Evolutionary conservation across 2,113 vertebrate genomes (phyloP), one percentile per base, ranked within the genome.

Genomic region (Pedionomus torquatus): DNA sequence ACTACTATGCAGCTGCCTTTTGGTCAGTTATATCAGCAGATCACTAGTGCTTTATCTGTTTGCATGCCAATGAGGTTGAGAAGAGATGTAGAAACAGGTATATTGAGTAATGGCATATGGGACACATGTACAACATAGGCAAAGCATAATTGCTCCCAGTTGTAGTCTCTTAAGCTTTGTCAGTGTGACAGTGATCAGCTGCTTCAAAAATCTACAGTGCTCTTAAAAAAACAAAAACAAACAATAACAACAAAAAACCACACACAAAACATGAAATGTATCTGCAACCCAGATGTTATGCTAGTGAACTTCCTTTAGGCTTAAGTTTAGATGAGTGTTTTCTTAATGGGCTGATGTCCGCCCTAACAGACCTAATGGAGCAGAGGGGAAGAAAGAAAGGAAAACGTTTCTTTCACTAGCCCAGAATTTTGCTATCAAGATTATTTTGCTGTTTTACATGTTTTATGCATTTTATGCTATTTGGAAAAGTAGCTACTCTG

Each of bases 51-150:
- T 83, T 64, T 55, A 52, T 44, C 16, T 81, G 39, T 75, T 76
- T 25, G 49, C 15, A 3, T 18, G 20, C 76, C 35, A 72, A 16
- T n/a, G 66, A 55, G 33, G 30, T 28, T 77, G n/a, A 61, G 66
- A 86, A 69, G 64, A 89, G 30, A 55, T 35, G 78, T 83, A 44
- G 28, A 64, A 93, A 49, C 0, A 0, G 26, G 2, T 15, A 14
- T 28, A 16, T 21, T 77, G 66, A 80, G 10, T 48, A 24, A 75
- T 26, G n/a, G 17, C 7, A 0, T 35, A 17, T 60, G 21, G 26
- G 30, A 35, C 20, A 49, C 18, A 14, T 6, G 9, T 57, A 37
- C 41, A 72, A 7, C 0, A 0, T 30, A 44, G 17, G 39, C 15
- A 9, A 6, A 61, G 26, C 19, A 35, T 65, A 57, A 54, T 21